phyloP scores from a whole-genome alignment of 2,888 invertebrate species.

The Acanthopleura granulata region DNA sequence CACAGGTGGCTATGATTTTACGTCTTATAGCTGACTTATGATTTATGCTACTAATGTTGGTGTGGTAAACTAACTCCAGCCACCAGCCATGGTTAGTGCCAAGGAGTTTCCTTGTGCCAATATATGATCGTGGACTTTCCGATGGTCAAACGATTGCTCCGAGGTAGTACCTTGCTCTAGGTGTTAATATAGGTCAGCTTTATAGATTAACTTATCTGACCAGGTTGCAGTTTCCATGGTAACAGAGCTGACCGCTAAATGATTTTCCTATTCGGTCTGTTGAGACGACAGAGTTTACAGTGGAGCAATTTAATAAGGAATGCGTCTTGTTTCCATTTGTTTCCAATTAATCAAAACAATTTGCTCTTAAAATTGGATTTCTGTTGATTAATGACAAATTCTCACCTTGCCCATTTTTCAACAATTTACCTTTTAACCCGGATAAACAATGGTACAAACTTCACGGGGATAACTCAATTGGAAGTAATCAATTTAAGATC shows the following conservation, averaged over 20 bases:
- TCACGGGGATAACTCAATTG: background rate
- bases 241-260: background rate
- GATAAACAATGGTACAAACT: background rate
- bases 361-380: background rate
- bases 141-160: too few relatives aligned
- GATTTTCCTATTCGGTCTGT: too few relatives aligned
- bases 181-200: background rate
- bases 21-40: too few relatives aligned
- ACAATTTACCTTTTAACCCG: background rate
- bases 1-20: too few relatives aligned
- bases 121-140: too few relatives aligned
- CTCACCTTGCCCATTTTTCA: constrained; percentile 1
- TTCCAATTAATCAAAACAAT: constrained; percentile 7
- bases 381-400: background rate
- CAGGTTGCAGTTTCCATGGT: background rate
- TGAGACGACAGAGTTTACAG: background rate
- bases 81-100: too few relatives aligned
- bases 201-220: background rate
- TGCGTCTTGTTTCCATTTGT: constrained; percentile 9
- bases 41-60: too few relatives aligned
- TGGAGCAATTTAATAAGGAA: background rate
- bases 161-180: too few relatives aligned
- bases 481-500: background rate
- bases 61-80: too few relatives aligned
- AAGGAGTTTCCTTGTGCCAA: too few relatives aligned